Percentiles rank a stretch among this genome's conserved stretches.
phyloP scores from a whole-genome alignment of 2,888 invertebrate genomes.

The Agriopis aurantiaria region DNA sequence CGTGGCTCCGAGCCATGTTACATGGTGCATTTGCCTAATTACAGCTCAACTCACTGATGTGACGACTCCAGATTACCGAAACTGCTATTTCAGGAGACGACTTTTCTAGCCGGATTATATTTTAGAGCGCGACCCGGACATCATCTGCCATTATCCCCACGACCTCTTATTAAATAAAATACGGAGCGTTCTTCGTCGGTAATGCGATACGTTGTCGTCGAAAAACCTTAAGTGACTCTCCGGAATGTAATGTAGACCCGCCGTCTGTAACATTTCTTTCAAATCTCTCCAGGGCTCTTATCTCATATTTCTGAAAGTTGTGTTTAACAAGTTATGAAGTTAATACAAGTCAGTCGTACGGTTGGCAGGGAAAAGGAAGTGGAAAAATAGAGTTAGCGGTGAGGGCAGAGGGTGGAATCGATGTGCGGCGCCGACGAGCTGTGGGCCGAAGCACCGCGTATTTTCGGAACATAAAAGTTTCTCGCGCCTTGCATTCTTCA shows the following conservation, averaged over 20 bases:
- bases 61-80: conserved; percentile 79
- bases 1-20: conserved; percentile 65
- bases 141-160: conserved; percentile 56
- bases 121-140: conserved; percentile 59
- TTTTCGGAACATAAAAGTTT: conserved; percentile 59
- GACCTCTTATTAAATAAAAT: conserved; percentile 66
- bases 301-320: conserved; percentile 78
- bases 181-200: conserved; percentile 56
- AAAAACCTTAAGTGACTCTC: conserved; percentile 59
- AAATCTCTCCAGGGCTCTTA: conserved; percentile 70
- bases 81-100: conserved; percentile 71
- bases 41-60: conserved; percentile 74
- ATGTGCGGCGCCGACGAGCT: conserved; percentile 68
- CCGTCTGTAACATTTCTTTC: conserved; percentile 64
- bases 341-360: conserved; percentile 76
- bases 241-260: conserved; percentile 57
- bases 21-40: conserved; percentile 84
- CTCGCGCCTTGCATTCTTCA: conserved; percentile 56
- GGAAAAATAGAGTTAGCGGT: conserved; percentile 74
- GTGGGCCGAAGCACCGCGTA: conserved; percentile 48
- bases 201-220: conserved; percentile 59
- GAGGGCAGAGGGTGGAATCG: conserved; percentile 64
- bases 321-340: conserved; percentile 81
- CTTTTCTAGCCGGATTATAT: conserved; percentile 64
- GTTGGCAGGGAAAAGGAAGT: conserved; percentile 71